phyloP scores from a whole-genome alignment of 2,888 invertebrate genomes.

The Sinhomidia bicolor region DNA sequence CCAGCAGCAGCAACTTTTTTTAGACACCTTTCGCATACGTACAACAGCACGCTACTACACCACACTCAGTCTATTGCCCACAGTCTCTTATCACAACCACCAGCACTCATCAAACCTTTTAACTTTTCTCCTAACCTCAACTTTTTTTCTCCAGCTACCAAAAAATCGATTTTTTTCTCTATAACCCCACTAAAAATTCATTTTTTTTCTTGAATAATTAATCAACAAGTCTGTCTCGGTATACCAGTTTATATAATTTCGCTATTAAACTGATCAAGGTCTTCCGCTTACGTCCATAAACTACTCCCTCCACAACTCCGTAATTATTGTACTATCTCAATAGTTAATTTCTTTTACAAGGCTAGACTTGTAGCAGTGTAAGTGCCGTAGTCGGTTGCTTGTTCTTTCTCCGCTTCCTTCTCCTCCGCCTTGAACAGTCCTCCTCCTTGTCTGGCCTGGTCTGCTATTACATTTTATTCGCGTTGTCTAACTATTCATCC shows the following conservation, averaged over 20 bases:
- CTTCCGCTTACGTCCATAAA: background rate
- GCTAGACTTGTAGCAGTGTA: no score
- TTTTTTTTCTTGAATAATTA: background rate
- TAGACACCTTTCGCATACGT: conserved; percentile 6
- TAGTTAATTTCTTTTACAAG: conserved; percentile 29
- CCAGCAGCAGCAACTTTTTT: no score
- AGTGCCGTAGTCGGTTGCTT: no score
- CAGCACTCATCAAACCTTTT: background rate
- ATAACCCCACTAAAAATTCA: background rate
- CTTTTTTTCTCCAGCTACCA: conserved; percentile 6
- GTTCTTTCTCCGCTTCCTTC: background rate
- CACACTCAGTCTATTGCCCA: no score
- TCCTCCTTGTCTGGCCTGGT: background rate
- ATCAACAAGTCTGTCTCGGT: background rate
- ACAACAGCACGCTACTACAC: background rate
- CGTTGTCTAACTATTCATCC: background rate
- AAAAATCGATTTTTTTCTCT: no score
- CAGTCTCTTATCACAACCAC: no score
- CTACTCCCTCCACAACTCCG: background rate
- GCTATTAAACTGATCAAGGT: background rate
- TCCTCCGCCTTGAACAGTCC: background rate
- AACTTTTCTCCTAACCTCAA: background rate
- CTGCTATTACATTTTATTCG: background rate
- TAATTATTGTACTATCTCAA: conserved; percentile 28
- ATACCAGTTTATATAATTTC: background rate